Conservation (phyloP, 2,113 vertebrate genomes). For the Anguilla rostrata region DNA sequence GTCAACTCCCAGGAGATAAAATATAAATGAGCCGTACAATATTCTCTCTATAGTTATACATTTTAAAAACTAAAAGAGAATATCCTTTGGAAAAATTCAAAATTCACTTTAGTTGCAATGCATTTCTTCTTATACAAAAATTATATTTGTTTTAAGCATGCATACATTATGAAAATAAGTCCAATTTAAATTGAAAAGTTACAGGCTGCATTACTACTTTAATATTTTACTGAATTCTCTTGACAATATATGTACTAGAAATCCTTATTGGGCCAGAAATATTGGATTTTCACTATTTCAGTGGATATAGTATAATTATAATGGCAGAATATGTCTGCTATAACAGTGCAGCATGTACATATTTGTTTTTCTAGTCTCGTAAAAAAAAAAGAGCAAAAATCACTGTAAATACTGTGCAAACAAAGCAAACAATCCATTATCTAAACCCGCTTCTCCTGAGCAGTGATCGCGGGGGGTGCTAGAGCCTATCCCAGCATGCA, state of each 20-base stretch:
- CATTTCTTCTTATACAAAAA: neutral
- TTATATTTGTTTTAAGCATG: neutral
- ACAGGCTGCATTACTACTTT: neutral
- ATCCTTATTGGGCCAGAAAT: neutral
- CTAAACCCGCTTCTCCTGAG: too few species aligned
- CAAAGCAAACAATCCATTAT: too few species aligned
- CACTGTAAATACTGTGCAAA: too few species aligned
- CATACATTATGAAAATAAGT: neutral
- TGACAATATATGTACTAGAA: neutral
- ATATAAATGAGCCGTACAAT: neutral
- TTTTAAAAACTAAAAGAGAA: neutral
- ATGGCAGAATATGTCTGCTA: too few species aligned
- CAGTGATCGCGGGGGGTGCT: too few species aligned
- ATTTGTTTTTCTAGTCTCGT: too few species aligned
- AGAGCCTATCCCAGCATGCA: too few species aligned
- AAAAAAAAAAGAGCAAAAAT: too few species aligned
- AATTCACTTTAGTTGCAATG: too few species aligned
- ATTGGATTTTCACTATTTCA: neutral
- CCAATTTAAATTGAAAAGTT: neutral
- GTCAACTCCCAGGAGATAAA: constrained; percentile 2
- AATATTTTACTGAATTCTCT: neutral
- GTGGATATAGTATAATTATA: neutral
- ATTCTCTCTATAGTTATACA: neutral
- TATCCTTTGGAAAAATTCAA: too few species aligned
- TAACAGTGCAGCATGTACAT: too few species aligned